Evolutionary conservation across 2,797 vertebrate genomes (phyloP), one percentile per base, ranked within the genome.

Genomic region (Pangasius larnaudii): DNA sequence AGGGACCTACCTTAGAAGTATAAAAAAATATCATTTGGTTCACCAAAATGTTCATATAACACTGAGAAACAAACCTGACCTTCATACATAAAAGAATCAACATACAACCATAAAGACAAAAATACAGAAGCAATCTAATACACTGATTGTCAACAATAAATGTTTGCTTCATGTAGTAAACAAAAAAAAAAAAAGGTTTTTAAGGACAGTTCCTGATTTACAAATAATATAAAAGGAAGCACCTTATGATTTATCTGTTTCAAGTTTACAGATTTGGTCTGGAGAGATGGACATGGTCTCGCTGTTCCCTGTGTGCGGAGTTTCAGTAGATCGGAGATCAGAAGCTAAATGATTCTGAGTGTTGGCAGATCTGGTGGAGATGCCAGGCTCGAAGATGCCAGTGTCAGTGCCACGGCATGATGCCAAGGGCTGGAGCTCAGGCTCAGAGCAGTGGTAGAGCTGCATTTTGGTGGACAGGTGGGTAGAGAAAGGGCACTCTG

Each of bases 401-500:
- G 83, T 69, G 33, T 87, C 90, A 24, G 58, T 53, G 42, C 56
- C 42, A 39, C 61, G 87, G 91, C 93, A 85, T n/a, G 33, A 71
- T 83, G 88, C 78, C 86, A 84, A 86, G n/a, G 88, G 82, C 49
- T 91, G 89, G 46, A 74, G 84, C 2, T 86, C 71, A 4, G 87
- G n/a, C 36, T 89, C 89, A 0, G 85, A 79, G 77, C 89, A 91
- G 42, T 88, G 88, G 69, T 92, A 89, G 77, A 91, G 85, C 19
- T 92, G 10, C 65, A 94, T 91, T 79, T 91, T 84, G 87, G 96
- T 96, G 0, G 96, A 96, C 65, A 96, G 90, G 59, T 97, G 88
- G 39, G 97, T 95, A 1, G 96, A 96, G 85, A 99, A 96, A 0
- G 98, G 98, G 92, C 98, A 99, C 87, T 98, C 97, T 0, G 95